Evolutionary conservation across 2,888 invertebrate species (phyloP).

Genomic region (Melinaea marsaeus): DNA sequence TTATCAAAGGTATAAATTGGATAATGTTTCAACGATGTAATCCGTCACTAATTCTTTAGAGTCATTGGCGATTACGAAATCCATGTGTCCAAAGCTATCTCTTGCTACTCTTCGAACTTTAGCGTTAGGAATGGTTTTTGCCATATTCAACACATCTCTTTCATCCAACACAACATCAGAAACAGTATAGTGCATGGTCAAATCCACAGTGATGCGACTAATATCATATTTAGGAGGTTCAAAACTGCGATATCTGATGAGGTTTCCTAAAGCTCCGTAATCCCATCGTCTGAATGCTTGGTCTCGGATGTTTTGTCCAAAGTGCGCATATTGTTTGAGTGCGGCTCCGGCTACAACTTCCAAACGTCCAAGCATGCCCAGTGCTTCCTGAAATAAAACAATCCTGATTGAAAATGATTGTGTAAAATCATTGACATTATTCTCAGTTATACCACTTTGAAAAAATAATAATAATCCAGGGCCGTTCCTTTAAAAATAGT

Average conservation of each 20-base stretch:
- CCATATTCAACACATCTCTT: conserved; percentile 37
- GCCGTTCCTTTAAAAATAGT: too few species aligned
- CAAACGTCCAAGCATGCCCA: conserved; percentile 3
- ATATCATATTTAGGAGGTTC: conserved; percentile 50
- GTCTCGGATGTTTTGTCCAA: conserved; percentile 58
- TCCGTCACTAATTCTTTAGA: conserved; percentile 32
- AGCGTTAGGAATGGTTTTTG: conserved; percentile 30
- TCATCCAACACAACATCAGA: conserved; percentile 34
- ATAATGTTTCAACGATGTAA: conserved; percentile 32
- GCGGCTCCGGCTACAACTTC: conserved; percentile 43
- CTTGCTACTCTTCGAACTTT: conserved; percentile 30
- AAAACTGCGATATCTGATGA: conserved; percentile 40
- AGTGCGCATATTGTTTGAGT: conserved; percentile 59
- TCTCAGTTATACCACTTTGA: too few species aligned
- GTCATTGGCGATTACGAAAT: conserved; percentile 32
- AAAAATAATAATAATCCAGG: too few species aligned
- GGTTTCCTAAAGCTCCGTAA: conserved; percentile 42
- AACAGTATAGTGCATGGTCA: conserved; percentile 35
- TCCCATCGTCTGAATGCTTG: conserved; percentile 52
- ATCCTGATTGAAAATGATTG: too few species aligned
- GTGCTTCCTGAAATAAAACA: conserved; percentile 2
- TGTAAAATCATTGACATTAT: too few species aligned
- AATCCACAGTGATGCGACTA: conserved; percentile 29
- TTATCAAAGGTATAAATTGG: conserved; percentile 15
- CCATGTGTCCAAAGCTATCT: conserved; percentile 33